Evolutionary conservation across 1,140 invertebrate genomes (phyloP).

Genomic region (Luehdorfia chinensis): DNA sequence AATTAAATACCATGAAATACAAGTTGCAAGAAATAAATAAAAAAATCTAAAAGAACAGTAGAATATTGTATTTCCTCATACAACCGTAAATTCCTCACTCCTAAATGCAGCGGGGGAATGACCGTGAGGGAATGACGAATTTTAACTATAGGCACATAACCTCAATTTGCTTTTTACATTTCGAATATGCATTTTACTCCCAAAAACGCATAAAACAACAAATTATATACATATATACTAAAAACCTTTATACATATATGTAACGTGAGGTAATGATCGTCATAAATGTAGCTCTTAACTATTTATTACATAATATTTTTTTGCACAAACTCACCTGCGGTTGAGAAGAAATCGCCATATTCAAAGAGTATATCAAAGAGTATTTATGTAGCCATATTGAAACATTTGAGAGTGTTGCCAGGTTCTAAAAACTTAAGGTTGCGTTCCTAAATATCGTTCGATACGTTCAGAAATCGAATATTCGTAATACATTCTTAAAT

Average conservation of each 20-base stretch:
- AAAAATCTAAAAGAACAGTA: too few relatives aligned
- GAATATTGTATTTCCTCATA: too few relatives aligned
- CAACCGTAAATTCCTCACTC: conserved; percentile 7
- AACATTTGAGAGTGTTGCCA: conserved; percentile 15
- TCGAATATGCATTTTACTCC: conserved; percentile 20
- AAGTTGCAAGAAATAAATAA: too few relatives aligned
- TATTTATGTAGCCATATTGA: conserved; percentile 6
- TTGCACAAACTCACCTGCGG: conserved; percentile 16
- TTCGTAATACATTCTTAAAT: conserved; percentile 6
- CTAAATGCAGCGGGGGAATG: too few relatives aligned
- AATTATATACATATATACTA: conserved; percentile 10
- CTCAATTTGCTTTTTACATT: conserved; percentile 20
- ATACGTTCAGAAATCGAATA: conserved; percentile 20
- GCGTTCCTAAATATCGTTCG: conserved; percentile 15
- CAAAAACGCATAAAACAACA: conserved; percentile 17
- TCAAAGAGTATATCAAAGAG: too few relatives aligned
- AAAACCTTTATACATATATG: conserved; percentile 4
- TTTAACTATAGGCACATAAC: conserved; percentile 25
- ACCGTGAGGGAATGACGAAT: conserved; percentile 27
- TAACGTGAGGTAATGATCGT: background rate
- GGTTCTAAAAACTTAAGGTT: conserved; percentile 8
- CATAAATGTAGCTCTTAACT: too few relatives aligned
- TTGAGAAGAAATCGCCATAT: conserved; percentile 16
- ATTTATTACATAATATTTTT: conserved; percentile 2
- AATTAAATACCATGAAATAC: too few relatives aligned